Evolutionary conservation across 1,140 invertebrate genomes (phyloP).

Genomic region (Cotesia glomerata): DNA sequence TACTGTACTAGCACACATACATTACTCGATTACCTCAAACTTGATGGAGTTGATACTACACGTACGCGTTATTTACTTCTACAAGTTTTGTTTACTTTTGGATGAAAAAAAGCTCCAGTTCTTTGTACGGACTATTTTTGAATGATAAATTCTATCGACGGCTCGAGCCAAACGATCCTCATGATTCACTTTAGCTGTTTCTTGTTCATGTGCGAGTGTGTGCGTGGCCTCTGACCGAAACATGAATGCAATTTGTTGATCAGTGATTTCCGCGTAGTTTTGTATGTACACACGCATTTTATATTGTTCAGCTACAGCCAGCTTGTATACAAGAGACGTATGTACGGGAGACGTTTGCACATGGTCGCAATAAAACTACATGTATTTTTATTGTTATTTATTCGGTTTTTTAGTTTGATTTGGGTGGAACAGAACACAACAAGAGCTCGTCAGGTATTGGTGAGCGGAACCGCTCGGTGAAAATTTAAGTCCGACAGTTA

Average conservation of each 20-base stretch:
- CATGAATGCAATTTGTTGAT: background rate
- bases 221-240: background rate
- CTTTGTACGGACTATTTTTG: too few species aligned
- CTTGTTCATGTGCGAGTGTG: too few species aligned
- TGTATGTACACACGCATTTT: background rate
- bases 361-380: background rate
- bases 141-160: too few species aligned
- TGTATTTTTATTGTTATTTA: background rate
- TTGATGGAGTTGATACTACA: too few species aligned
- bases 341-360: background rate
- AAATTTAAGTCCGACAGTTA: background rate
- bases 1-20: too few species aligned
- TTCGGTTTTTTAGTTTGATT: background rate
- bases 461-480: background rate
- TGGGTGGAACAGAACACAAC: background rate
- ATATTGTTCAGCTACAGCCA: background rate
- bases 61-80: too few species aligned
- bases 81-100: too few species aligned
- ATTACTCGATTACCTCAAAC: too few species aligned
- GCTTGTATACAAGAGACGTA: background rate
- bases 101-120: too few species aligned
- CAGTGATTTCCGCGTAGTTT: background rate
- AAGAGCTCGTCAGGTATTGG: slow-evolving; percentile 20
- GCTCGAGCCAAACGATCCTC: too few species aligned
- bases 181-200: too few species aligned